phyloP scores from a whole-genome alignment of 2,113 vertebrate genomes.

The Dinomys branickii region DNA sequence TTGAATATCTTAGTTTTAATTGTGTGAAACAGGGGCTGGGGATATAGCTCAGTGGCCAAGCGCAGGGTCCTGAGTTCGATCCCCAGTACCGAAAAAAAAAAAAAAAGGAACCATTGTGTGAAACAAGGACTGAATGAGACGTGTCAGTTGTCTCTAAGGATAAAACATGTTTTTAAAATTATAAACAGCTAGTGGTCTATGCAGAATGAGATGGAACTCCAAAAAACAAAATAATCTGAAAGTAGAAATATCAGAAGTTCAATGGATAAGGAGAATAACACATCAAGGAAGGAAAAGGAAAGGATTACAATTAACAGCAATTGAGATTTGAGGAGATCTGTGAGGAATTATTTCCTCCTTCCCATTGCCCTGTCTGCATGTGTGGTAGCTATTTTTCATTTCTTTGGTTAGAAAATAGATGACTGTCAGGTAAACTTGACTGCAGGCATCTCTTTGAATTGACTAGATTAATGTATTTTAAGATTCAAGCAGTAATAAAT shows the following conservation, averaged over 20 bases:
- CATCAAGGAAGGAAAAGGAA: not conserved
- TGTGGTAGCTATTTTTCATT: not conserved
- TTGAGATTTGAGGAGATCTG: not conserved
- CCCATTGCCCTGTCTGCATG: not conserved
- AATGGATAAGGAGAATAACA: not conserved
- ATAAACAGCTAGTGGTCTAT: not conserved
- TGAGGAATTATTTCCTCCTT: not conserved
- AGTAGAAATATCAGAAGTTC: not conserved
- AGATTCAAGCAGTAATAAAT: not conserved
- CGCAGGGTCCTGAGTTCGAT: no score
- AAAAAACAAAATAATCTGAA: not conserved
- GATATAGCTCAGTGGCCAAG: no score
- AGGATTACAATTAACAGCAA: accelerated
- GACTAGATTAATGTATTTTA: not conserved
- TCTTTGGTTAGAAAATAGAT: not conserved
- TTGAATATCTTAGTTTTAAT: not conserved
- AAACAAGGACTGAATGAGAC: not conserved
- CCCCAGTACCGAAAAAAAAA: no score
- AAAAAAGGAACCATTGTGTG: no score
- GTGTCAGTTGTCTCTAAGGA: not conserved
- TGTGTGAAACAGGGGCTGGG: no score
- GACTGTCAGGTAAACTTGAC: not conserved
- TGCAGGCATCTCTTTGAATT: not conserved
- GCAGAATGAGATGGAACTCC: not conserved
- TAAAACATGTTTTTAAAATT: not conserved